Base-by-base conservation (phyloP, 2,113 vertebrate genomes). In the Trachemys scripta region DNA sequence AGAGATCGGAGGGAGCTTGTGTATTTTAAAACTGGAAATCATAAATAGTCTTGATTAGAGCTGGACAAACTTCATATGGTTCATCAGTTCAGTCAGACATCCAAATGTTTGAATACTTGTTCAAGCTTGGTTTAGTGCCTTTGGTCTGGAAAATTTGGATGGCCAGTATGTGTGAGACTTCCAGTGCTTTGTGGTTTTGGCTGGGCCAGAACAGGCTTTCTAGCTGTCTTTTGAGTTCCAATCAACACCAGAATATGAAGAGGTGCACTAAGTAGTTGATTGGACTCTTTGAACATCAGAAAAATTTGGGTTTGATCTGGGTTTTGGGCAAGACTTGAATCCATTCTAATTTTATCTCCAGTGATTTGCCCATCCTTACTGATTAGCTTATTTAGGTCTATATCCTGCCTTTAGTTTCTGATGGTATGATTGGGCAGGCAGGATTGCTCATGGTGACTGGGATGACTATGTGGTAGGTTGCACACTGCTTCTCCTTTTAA, bases 121-220 rank as follows among this genome's bases (percentile, higher is more conserved):
- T 75, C 83, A n/a, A 87, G 72, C 78, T 84, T 87, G 31, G 6
- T 16, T 35, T 51, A 22, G 5, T 92, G 50, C 29, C 25, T 92
- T 95, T 35, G 31, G 0, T 86, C 65, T 90, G 85, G 84, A 84
- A 87, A 82, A 57, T 22, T 24, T 20, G 56, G n/a, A 4, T 1
- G 0, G 80, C 80, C 47, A 65, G 6, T 20, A 57, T 56, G 4
- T 78, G 24, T 0, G 20, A 90, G 81, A 20, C 35, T 84, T 53
- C 53, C n/a, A 29, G 75, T 45, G 62, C 84, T 7, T 85, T 94
- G 42, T 22, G 13, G 13, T 47, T 27, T 53, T 95, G 82, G 45
- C 88, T 83, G 90, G 80, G 45, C 65, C 88, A 65, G 57, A 54
- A 80, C 81, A 90, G 79, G 10, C 25, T 93, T 92, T 90, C 86